Evolutionary conservation across 2,113 vertebrate genomes (phyloP).

Genomic region (Leptobrachium leishanense): DNA sequence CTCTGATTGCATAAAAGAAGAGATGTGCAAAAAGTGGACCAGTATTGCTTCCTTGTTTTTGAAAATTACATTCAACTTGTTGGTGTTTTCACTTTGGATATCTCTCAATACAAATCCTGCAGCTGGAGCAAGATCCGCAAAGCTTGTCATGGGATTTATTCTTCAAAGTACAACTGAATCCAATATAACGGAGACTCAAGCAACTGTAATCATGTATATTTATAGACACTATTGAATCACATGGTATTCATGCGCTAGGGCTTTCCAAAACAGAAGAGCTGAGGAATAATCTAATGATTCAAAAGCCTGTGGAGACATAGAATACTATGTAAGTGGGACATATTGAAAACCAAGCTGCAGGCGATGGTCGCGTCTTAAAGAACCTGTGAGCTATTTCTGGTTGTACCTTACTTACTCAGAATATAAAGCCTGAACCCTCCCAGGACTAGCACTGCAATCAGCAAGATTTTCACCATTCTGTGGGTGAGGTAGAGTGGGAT

Average conservation of each 20-base stretch:
- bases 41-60: too few relatives aligned
- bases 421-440: not conserved
- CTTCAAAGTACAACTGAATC: not conserved
- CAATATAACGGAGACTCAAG: not conserved
- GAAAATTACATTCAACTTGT: too few relatives aligned
- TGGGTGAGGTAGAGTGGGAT: too few relatives aligned
- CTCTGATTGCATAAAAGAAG: too few relatives aligned
- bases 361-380: slow-evolving; percentile 4
- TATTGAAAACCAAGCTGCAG: slow-evolving; percentile 1
- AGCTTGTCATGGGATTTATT: not conserved
- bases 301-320: not conserved
- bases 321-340: not conserved
- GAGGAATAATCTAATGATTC: not conserved
- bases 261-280: not conserved
- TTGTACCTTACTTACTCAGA: not conserved
- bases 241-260: not conserved
- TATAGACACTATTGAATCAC: not conserved
- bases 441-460: too few relatives aligned
- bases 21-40: too few relatives aligned
- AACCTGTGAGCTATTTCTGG: slow-evolving; percentile 11
- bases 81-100: not conserved
- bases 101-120: not conserved
- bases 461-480: too few relatives aligned
- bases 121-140: not conserved
- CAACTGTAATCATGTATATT: not conserved